Percentiles rank a stretch among this genome's conserved stretches.
phyloP scores from a whole-genome alignment of 2,888 invertebrate genomes.

The Molanna angustata region DNA sequence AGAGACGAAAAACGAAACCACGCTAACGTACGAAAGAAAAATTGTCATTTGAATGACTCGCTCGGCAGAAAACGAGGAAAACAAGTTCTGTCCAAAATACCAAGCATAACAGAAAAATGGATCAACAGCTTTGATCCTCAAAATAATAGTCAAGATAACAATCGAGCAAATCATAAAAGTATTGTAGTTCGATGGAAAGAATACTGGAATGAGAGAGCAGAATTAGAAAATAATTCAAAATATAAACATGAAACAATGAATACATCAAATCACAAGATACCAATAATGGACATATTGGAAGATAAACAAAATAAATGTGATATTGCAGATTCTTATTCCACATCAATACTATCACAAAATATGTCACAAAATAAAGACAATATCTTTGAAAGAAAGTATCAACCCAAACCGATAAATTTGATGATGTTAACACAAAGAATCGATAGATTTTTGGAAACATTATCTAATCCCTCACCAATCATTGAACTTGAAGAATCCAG shows the following conservation, averaged over 20 bases:
- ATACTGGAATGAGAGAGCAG: conserved; percentile 48
- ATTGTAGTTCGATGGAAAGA: conserved; percentile 44
- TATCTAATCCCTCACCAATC: conserved; percentile 19
- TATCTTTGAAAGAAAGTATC: conserved; percentile 10
- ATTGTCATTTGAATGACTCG: conserved; percentile 44
- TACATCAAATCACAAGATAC: neutral
- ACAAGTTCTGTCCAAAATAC: conserved; percentile 35
- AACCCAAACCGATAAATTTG: conserved; percentile 18
- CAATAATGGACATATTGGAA: neutral
- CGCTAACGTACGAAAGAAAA: conserved; percentile 37
- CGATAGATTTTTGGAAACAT: conserved; percentile 23
- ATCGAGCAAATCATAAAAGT: conserved; percentile 12
- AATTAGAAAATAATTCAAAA: conserved; percentile 19
- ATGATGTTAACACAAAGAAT: conserved; percentile 25
- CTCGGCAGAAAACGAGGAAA: conserved; percentile 48
- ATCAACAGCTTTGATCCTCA: conserved; percentile 22
- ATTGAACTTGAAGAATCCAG: conserved; percentile 19
- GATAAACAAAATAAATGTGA: neutral
- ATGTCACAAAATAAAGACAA: neutral
- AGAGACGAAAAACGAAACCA: conserved; percentile 40
- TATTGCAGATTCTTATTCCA: neutral
- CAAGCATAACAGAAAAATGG: conserved; percentile 23
- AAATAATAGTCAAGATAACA: conserved; percentile 1
- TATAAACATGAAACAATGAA: neutral
- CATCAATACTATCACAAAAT: conserved; percentile 7